These are phyloP conservation scores for Bolinopsis microptera DNA, from an alignment of 37 sponge, comb jelly and placozoan genomes.

Conservation along the genomic window DNA sequence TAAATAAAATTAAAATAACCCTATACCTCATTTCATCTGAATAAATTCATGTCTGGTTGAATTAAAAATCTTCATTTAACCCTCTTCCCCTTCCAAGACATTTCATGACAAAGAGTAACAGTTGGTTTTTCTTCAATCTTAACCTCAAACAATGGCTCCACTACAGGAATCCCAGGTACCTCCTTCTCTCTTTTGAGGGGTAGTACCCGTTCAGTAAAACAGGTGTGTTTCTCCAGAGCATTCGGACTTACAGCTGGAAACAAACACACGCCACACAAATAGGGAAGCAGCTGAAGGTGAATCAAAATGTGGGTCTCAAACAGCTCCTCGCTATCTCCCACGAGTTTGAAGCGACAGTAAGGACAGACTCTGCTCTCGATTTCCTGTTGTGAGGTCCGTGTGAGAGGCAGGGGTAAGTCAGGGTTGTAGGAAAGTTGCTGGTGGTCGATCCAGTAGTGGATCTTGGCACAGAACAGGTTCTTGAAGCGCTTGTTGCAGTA, in stretches of 20 bases:
- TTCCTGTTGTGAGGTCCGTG: background rate
- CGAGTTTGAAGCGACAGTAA: background rate
- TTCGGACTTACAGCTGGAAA: background rate
- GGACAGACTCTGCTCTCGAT: background rate
- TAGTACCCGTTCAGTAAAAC: background rate
- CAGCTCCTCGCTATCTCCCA: background rate
- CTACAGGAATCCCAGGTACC: too few relatives aligned
- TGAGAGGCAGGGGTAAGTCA: background rate
- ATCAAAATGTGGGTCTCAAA: background rate
- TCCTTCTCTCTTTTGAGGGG: background rate
- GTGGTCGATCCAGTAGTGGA: constrained; percentile 34
- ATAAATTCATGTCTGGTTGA: too few relatives aligned
- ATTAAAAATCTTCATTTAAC: too few relatives aligned
- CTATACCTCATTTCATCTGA: too few relatives aligned
- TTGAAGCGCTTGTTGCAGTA: constrained; percentile 34
- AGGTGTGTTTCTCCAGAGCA: background rate
- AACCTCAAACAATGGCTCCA: background rate
- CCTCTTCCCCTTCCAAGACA: too few relatives aligned
- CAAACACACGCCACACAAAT: background rate
- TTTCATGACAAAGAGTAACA: background rate
- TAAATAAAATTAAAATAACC: too few relatives aligned
- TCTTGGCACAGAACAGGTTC: constrained; percentile 12
- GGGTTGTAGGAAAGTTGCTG: background rate
- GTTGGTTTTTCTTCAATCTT: background rate
- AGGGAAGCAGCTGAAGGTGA: constrained; percentile 33